Evolutionary conservation across 2,797 vertebrate genomes (phyloP).

Genomic region (Ctenopoma multispine): DNA sequence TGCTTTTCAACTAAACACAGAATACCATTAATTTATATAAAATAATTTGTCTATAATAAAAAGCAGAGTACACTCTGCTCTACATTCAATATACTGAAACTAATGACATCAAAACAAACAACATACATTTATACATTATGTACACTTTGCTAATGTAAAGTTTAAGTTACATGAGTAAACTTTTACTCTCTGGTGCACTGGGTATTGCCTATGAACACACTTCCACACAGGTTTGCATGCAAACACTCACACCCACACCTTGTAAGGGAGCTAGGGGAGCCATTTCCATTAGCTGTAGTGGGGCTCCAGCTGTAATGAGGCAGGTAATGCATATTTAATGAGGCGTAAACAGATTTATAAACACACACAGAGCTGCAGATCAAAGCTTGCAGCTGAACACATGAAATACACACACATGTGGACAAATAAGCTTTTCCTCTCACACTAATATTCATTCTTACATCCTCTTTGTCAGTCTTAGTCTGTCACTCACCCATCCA

Average conservation of each 20-base stretch:
- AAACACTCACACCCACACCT: constrained; percentile 55
- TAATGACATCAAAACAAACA: constrained; percentile 13
- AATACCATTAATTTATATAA: background rate
- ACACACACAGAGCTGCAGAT: constrained; percentile 55
- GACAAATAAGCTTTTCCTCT: constrained; percentile 29
- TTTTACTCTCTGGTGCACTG: constrained; percentile 17
- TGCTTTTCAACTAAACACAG: constrained; percentile 4
- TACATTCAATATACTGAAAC: constrained; percentile 10
- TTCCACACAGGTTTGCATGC: background rate
- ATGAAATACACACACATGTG: constrained; percentile 30
- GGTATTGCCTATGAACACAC: constrained; percentile 36
- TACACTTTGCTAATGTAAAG: constrained; percentile 16
- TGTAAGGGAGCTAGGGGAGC: constrained; percentile 66
- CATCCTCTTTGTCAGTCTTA: background rate
- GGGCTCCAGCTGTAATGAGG: constrained; percentile 83
- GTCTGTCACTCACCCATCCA: constrained; percentile 23
- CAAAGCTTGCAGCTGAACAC: constrained; percentile 49
- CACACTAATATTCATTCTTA: constrained; percentile 11
- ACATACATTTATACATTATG: background rate
- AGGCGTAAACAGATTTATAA: constrained; percentile 84
- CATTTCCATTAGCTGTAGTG: constrained; percentile 73
- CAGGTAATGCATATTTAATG: constrained; percentile 89
- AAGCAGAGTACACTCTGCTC: background rate
- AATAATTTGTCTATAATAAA: background rate
- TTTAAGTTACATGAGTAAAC: constrained; percentile 27